Evolutionary conservation across 1,140 invertebrate species (phyloP), one percentile per base, ranked within the genome.

Genomic region (Heliothis subflexa): DNA sequence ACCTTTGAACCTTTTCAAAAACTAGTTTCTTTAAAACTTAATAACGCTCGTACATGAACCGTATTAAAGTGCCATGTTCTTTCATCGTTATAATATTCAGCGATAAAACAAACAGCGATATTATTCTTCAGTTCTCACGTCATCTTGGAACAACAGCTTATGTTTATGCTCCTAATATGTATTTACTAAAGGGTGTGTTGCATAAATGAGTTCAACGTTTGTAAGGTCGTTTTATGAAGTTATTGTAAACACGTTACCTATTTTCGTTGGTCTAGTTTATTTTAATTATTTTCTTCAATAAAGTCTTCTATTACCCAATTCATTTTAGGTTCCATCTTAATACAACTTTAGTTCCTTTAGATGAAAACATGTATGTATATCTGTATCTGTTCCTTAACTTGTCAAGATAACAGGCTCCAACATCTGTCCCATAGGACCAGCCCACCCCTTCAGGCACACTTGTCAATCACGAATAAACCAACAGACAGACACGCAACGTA

Each of bases 391-490:
- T 40, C 5, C 33, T 40, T 18, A 28, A 28, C 55, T 4, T 14
- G 21, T 14, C 55, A 3, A 25, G 25, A 59, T 59, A 13, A 13
- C 5, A 25, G 3, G 11, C 21, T 13, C 14, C 21, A 59, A 4
- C 54, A 21, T 9, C 55, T 25, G 0, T 59, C 12, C 21, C 21
- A 9, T 7, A 7, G 33, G 33, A 40, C 33, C 21, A 4, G 21
- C 5, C 33, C 11, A 59, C 13, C 55, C 21, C 12, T 45, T 45
- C n/a, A 18, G n/a, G 14, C 61, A 45, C 61, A 64, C 61, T 64
- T 66, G 62, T 66, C 62, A 66, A n/a, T 66, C 40, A 66, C 40
- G 40, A 66, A 11, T 66, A 66, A 66, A 47, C 62, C 62, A 66
- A 66, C 62, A 49, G 33, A 40, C 14, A 10, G 62, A 33, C 33